phyloP scores from a whole-genome alignment of 2,888 invertebrate genomes.

The Strigamia crassipes region DNA sequence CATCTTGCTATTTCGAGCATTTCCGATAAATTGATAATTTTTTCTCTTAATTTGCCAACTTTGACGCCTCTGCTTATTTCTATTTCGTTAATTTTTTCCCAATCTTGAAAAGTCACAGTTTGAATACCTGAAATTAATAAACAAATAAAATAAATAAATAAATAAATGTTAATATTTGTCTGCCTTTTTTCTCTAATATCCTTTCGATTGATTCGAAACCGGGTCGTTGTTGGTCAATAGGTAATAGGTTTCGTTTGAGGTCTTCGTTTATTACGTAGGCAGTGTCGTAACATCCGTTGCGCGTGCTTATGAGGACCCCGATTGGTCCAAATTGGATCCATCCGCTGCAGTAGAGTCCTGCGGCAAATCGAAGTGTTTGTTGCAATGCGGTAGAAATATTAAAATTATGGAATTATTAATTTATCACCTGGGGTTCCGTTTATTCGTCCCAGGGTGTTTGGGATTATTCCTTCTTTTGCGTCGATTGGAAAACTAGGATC shows the following conservation, averaged over 20 bases:
- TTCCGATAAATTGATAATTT: constrained; percentile 73
- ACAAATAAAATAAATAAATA: constrained; percentile 2
- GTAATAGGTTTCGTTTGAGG: constrained; percentile 60
- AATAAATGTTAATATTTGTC: background rate
- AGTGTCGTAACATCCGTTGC: constrained; percentile 83
- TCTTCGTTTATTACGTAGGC: constrained; percentile 76
- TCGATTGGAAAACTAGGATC: constrained; percentile 78
- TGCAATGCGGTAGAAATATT: no score
- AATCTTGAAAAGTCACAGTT: constrained; percentile 76
- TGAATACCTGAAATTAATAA: constrained; percentile 60
- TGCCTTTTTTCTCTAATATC: constrained; percentile 63
- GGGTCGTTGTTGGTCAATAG: constrained; percentile 60
- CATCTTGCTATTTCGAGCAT: constrained; percentile 68
- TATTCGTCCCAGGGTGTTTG: constrained; percentile 66
- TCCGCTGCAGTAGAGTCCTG: constrained; percentile 75
- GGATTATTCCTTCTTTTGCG: constrained; percentile 67
- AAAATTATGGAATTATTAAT: background rate
- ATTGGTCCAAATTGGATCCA: constrained; percentile 93
- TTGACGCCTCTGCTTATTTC: constrained; percentile 73
- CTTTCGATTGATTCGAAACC: constrained; percentile 67
- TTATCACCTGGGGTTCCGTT: constrained; percentile 60
- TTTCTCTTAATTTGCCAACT: constrained; percentile 82
- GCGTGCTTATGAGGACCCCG: constrained; percentile 89
- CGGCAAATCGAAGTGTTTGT: no score
- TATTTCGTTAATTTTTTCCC: constrained; percentile 79